Evolutionary conservation across 2,113 vertebrate species (phyloP).

Genomic region (Pluvianellus socialis): DNA sequence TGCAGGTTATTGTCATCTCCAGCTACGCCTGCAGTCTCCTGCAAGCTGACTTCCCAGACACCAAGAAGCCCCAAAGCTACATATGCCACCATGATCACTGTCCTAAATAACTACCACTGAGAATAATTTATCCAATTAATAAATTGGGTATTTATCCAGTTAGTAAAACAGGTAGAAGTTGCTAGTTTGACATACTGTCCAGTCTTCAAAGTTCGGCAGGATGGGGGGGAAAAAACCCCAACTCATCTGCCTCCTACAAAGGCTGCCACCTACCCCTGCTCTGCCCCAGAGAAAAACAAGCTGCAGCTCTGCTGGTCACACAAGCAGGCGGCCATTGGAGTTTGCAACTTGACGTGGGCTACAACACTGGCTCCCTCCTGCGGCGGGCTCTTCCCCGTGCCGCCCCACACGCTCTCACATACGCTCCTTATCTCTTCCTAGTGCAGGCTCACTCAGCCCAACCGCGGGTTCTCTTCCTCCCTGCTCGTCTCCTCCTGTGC

Average conservation of each 20-base stretch:
- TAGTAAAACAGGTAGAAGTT: neutral
- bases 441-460: neutral
- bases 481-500: neutral
- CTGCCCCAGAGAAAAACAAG: neutral
- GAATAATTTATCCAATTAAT: neutral
- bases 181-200: neutral
- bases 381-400: fast-evolving
- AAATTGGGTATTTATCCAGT: neutral
- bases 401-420: fast-evolving
- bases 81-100: neutral
- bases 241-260: neutral
- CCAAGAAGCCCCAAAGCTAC: neutral
- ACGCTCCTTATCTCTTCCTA: neutral
- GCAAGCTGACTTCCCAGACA: neutral
- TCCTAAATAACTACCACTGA: neutral
- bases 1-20: neutral
- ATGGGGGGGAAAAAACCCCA: too few species aligned
- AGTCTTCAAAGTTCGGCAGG: neutral
- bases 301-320: neutral
- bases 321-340: neutral
- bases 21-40: neutral
- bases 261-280: neutral
- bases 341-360: neutral
- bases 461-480: neutral
- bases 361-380: fast-evolving